phyloP scores from a whole-genome alignment of 2,888 invertebrate genomes.

The Eupithecia subfuscata region DNA sequence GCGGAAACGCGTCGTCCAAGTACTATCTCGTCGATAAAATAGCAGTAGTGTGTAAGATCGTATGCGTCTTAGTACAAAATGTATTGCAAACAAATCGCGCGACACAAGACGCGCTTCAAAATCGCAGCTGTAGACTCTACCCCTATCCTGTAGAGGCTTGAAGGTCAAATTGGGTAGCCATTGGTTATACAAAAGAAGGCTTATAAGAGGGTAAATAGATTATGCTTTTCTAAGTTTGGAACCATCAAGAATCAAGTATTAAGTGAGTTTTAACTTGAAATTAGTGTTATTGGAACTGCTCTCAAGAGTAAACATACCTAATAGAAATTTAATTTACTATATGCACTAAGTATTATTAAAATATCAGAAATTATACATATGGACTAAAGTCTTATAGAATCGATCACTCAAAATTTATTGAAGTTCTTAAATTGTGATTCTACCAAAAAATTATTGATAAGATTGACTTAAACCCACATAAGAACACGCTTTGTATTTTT shows the following conservation, averaged over 20 bases:
- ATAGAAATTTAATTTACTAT: not conserved
- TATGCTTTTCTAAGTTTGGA: not conserved
- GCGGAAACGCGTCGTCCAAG: too few species aligned
- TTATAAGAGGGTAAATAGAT: too few species aligned
- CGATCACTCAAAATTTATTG: not conserved
- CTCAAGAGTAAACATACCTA: not conserved
- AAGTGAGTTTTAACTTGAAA: not conserved
- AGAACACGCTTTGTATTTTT: not conserved
- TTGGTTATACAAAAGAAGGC: too few species aligned
- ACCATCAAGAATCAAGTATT: not conserved
- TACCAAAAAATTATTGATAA: not conserved
- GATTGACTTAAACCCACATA: not conserved
- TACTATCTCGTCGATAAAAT: too few species aligned
- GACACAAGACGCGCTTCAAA: too few species aligned
- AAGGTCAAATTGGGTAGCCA: too few species aligned
- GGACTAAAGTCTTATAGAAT: not conserved
- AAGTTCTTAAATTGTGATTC: not conserved
- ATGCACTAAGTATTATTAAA: not conserved
- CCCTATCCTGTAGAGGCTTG: too few species aligned
- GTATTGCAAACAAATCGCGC: too few species aligned
- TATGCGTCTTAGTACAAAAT: too few species aligned
- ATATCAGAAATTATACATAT: not conserved
- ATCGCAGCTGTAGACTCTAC: too few species aligned
- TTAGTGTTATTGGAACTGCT: not conserved
- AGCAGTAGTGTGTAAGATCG: too few species aligned